A percentile compares a stretch with the other conserved stretches of the same genome.
These are phyloP conservation scores for Drosophila meridiana DNA, from an alignment of 2,888 invertebrate genomes.

Conservation along the genomic window DNA sequence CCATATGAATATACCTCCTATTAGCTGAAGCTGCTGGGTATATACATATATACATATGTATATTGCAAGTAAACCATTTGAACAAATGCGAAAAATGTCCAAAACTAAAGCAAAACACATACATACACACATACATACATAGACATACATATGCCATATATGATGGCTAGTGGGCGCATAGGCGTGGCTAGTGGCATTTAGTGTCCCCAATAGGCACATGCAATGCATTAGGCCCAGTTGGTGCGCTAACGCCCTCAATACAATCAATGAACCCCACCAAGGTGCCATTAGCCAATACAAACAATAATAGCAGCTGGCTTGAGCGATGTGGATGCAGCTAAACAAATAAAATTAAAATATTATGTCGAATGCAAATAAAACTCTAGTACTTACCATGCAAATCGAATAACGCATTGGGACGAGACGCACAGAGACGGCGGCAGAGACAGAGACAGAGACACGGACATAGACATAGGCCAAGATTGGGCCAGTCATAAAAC, in stretches of 20 bases:
- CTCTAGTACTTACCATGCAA: slow-evolving; percentile 68
- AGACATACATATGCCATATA: background rate
- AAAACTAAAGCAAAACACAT: slow-evolving; percentile 21
- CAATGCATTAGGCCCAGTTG: slow-evolving; percentile 54
- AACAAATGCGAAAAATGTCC: slow-evolving; percentile 57
- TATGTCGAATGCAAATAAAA: slow-evolving; percentile 78
- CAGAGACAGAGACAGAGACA: background rate
- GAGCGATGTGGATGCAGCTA: slow-evolving; percentile 66
- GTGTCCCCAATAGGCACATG: slow-evolving; percentile 68
- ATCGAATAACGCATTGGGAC: slow-evolving; percentile 62
- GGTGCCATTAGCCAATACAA: slow-evolving; percentile 69
- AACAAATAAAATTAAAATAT: slow-evolving; percentile 80
- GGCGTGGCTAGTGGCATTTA: slow-evolving; percentile 58
- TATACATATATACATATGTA: slow-evolving; percentile 38
- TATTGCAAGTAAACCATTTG: slow-evolving; percentile 70
- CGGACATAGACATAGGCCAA: slow-evolving; percentile 14
- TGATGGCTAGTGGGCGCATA: slow-evolving; percentile 10
- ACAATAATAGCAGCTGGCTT: slow-evolving; percentile 55
- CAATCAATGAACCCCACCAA: slow-evolving; percentile 62
- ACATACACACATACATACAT: background rate
- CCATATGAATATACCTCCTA: slow-evolving; percentile 2
- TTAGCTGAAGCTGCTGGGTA: slow-evolving; percentile 19
- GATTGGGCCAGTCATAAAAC: slow-evolving; percentile 43
- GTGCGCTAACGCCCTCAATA: slow-evolving; percentile 41
- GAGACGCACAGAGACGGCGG: slow-evolving; percentile 12